Evolutionary conservation across 2,888 invertebrate genomes (phyloP).

Genomic region (Chrysopilus asiliformis): DNA sequence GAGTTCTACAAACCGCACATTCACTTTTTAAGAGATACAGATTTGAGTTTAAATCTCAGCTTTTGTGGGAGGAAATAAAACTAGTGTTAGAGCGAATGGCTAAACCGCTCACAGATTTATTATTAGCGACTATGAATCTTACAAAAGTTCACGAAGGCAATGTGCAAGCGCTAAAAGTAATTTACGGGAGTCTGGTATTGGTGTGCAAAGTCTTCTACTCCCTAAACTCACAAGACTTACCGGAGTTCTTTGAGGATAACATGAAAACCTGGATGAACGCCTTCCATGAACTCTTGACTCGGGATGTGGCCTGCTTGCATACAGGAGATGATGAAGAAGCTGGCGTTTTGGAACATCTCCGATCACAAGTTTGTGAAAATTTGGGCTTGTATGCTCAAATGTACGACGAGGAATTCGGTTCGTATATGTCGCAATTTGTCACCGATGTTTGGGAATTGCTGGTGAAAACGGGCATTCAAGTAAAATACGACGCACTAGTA

Average conservation of each 20-base stretch:
- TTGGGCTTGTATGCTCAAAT: conserved; percentile 90
- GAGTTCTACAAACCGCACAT: conserved; percentile 87
- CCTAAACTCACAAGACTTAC: conserved; percentile 92
- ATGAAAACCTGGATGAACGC: conserved; percentile 92
- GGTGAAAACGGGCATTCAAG: conserved; percentile 66
- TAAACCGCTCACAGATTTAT: conserved; percentile 81
- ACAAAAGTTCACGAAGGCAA: conserved; percentile 66
- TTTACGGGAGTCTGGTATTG: conserved; percentile 77
- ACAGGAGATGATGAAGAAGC: conserved; percentile 75
- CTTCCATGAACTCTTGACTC: conserved; percentile 66
- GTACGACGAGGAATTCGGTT: conserved; percentile 93
- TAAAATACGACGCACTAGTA: conserved; percentile 85
- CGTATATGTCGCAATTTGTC: conserved; percentile 84
- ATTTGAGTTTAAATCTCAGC: conserved; percentile 89
- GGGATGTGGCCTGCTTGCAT: conserved; percentile 62
- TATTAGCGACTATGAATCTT: conserved; percentile 77
- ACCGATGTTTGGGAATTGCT: conserved; percentile 87
- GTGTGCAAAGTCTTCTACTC: conserved; percentile 95
- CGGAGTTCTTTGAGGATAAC: conserved; percentile 98
- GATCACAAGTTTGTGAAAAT: conserved; percentile 94
- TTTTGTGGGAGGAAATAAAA: conserved; percentile 93
- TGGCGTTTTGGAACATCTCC: conserved; percentile 78
- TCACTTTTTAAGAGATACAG: conserved; percentile 93
- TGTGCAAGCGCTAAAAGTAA: conserved; percentile 65
- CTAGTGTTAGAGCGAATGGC: conserved; percentile 90